These are phyloP conservation scores for Spea hammondii DNA, from an alignment of 2,797 vertebrate species.

Conservation along the genomic window DNA sequence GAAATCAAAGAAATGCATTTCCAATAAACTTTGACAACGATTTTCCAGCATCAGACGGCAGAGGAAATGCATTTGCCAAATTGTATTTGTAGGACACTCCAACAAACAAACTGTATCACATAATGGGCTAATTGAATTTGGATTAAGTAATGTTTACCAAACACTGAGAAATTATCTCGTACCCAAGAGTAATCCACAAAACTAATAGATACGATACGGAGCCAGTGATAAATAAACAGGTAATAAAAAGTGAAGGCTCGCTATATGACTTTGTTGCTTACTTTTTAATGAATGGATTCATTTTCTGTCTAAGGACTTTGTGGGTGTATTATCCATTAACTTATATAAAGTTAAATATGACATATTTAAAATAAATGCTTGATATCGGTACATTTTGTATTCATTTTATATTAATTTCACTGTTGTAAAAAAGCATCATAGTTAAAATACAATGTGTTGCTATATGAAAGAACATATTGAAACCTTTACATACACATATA, in stretches of 20 bases:
- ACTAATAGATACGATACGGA: background rate
- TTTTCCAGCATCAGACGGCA: slow-evolving; percentile 58
- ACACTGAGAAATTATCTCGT: background rate
- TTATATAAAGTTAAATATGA: background rate
- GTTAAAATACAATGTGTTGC: too few species aligned
- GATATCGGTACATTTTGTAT: background rate
- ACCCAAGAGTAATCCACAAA: slow-evolving; percentile 7
- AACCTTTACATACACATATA: too few species aligned
- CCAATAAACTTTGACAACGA: slow-evolving; percentile 63
- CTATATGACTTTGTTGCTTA: background rate
- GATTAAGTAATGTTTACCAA: background rate
- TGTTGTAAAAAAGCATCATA: too few species aligned
- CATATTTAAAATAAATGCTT: background rate
- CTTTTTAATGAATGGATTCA: background rate
- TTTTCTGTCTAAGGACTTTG: background rate
- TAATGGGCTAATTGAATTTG: slow-evolving; percentile 6
- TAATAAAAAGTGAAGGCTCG: background rate
- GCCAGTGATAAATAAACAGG: background rate
- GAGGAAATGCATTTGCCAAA: slow-evolving; percentile 13
- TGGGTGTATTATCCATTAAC: background rate
- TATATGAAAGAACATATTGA: too few species aligned
- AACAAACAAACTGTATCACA: background rate
- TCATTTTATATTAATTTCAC: background rate
- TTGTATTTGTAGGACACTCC: slow-evolving; percentile 25
- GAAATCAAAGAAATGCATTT: slow-evolving; percentile 72